A percentile compares a stretch with the other conserved stretches of the same genome.
These are phyloP conservation scores for Rhizoglyphus robini DNA, from an alignment of 1,140 invertebrate genomes.

Conservation along the genomic window DNA sequence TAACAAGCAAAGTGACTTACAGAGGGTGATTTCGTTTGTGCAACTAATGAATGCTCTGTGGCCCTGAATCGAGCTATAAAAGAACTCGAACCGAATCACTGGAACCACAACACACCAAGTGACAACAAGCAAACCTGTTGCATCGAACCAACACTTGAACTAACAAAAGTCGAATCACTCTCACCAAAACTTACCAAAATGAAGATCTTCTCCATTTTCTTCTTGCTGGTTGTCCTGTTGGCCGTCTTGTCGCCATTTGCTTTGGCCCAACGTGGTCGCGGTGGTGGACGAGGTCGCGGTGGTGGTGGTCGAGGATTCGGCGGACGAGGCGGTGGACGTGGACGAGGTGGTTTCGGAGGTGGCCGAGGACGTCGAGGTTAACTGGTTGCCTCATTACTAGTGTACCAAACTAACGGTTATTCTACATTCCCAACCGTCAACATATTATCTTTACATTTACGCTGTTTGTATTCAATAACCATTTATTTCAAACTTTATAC, in stretches of 20 bases:
- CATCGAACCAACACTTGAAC: neutral
- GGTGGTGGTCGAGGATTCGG: neutral
- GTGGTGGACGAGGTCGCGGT: neutral
- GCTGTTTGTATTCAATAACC: too few species aligned
- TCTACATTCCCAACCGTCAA: neutral
- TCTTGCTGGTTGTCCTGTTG: neutral
- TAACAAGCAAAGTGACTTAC: too few species aligned
- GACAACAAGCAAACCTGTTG: neutral
- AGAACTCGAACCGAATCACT: neutral
- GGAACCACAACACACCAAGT: neutral
- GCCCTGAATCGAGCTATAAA: neutral
- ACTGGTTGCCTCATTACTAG: neutral
- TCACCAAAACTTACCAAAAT: neutral
- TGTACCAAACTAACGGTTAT: too few species aligned
- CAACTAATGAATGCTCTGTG: too few species aligned
- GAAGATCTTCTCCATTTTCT: slow-evolving; percentile 2
- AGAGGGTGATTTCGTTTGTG: too few species aligned
- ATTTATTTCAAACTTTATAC: too few species aligned
- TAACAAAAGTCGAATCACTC: neutral
- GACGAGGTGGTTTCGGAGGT: neutral
- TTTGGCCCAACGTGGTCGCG: slow-evolving; percentile 1
- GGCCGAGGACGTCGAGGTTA: neutral
- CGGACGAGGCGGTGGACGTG: neutral
- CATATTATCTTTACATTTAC: too few species aligned
- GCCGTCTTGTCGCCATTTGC: neutral